A percentile compares a stretch with the other conserved stretches of the same genome.
Evolutionary conservation across 1,140 invertebrate genomes (phyloP).

Genomic region (Tachypleus tridentatus): DNA sequence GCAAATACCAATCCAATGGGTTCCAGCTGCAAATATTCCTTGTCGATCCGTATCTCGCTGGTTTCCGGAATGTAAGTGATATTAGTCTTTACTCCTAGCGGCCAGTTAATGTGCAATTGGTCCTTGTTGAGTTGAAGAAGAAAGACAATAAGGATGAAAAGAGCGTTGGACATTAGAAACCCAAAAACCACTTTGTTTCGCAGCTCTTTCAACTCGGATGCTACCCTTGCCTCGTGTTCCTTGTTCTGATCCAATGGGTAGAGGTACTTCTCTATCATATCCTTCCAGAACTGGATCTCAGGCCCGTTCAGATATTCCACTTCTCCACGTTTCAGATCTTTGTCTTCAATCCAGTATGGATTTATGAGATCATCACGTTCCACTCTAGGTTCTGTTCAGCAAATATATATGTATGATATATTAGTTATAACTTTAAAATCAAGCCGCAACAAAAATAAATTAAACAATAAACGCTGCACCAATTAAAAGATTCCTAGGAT

Average conservation of each 20-base stretch:
- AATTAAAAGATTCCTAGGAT: no score
- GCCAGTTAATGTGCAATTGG: constrained; percentile 71
- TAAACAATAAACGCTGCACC: no score
- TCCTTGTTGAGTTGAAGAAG: constrained; percentile 94
- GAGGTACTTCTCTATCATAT: constrained; percentile 49
- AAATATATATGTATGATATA: neutral
- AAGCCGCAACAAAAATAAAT: no score
- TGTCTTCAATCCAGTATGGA: constrained; percentile 90
- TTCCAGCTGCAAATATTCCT: constrained; percentile 79
- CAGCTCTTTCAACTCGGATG: constrained; percentile 72
- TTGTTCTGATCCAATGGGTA: constrained; percentile 27
- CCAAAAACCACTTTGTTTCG: constrained; percentile 87
- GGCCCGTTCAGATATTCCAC: constrained; percentile 67
- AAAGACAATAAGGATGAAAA: constrained; percentile 96
- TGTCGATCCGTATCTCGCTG: constrained; percentile 65
- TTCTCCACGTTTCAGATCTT: constrained; percentile 74
- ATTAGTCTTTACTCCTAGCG: constrained; percentile 82
- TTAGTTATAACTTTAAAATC: no score
- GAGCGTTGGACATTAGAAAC: constrained; percentile 95
- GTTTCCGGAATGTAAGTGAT: constrained; percentile 75
- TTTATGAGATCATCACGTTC: constrained; percentile 71
- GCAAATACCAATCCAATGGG: constrained; percentile 96
- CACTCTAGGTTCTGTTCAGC: constrained; percentile 22
- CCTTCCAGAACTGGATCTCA: constrained; percentile 86
- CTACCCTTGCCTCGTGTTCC: constrained; percentile 24